These are phyloP conservation scores for Cecidostiba fungosa DNA, from an alignment of 2,888 invertebrate genomes.

Conservation along the genomic window DNA sequence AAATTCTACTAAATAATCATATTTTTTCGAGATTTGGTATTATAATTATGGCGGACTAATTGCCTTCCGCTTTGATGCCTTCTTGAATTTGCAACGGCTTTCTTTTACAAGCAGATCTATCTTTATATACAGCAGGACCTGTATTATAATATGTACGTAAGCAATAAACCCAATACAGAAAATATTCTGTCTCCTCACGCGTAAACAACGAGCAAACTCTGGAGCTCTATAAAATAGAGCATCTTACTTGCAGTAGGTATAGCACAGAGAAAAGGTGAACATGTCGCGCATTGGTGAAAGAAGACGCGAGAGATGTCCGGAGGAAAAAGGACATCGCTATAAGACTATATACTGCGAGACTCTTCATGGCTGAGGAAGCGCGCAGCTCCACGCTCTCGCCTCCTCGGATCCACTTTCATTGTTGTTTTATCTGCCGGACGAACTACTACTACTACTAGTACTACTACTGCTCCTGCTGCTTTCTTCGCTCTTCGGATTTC, in stretches of 20 bases:
- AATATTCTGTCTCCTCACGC: no score
- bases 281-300: background rate
- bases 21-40: no score
- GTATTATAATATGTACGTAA: no score
- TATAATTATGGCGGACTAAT: no score
- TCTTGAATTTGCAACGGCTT: no score
- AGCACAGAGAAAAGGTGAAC: background rate
- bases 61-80: no score
- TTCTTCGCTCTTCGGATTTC: background rate
- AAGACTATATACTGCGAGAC: no score
- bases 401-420: conserved; percentile 76
- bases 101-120: no score
- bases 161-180: no score
- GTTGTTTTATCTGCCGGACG: conserved; percentile 74
- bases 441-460: conserved; percentile 5
- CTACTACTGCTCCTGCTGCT: background rate
- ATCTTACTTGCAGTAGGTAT: background rate
- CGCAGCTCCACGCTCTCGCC: conserved; percentile 64
- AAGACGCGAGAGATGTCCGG: background rate
- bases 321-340: background rate
- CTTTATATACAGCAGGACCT: no score
- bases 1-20: no score
- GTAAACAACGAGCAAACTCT: no score
- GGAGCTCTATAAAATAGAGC: background rate
- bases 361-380: conserved; percentile 39